phyloP scores from a whole-genome alignment of 2,888 invertebrate genomes.

The Unio pictorum region DNA sequence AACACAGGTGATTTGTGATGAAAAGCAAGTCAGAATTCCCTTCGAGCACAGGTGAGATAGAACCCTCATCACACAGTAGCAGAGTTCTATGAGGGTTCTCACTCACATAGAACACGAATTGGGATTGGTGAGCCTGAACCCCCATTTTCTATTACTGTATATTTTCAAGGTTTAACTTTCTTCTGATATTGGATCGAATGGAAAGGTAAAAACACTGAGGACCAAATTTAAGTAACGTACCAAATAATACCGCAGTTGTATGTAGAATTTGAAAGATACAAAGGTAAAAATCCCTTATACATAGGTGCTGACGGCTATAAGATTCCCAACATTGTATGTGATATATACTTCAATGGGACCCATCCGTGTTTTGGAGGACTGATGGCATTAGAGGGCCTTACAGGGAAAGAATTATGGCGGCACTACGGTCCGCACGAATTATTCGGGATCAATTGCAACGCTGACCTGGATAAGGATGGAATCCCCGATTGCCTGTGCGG shows the following conservation, averaged over 20 bases:
- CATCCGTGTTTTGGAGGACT: conserved; percentile 83
- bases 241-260: background rate
- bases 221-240: too few species aligned
- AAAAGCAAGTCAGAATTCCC: too few species aligned
- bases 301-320: conserved; percentile 76
- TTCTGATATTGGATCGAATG: too few species aligned
- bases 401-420: conserved; percentile 82
- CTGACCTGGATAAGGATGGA: conserved; percentile 81
- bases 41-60: too few species aligned
- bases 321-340: conserved; percentile 75
- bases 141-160: too few species aligned
- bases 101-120: too few species aligned
- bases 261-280: background rate
- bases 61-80: too few species aligned
- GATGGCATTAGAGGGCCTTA: conserved; percentile 82
- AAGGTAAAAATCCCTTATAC: background rate
- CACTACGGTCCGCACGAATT: conserved; percentile 82
- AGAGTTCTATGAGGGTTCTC: too few species aligned
- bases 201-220: too few species aligned
- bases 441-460: conserved; percentile 81
- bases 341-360: conserved; percentile 79
- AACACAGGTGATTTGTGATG: too few species aligned
- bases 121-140: too few species aligned
- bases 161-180: too few species aligned
- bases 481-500: conserved; percentile 82